Evolutionary conservation across 2,113 vertebrate species (phyloP).

Genomic region (Dasypus novemcinctus): DNA sequence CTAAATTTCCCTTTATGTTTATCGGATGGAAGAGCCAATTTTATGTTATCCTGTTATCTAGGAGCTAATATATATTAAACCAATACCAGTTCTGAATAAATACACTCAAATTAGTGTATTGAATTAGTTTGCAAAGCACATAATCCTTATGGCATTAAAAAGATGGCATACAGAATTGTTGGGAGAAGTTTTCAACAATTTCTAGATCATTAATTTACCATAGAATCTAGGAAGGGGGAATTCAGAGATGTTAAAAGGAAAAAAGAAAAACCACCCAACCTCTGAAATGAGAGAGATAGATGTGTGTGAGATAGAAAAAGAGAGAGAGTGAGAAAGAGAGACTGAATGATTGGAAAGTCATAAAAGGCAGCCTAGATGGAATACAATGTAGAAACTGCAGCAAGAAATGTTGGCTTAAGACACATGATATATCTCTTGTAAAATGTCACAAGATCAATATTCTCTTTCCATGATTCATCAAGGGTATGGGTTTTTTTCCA

Average conservation of each 20-base stretch:
- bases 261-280: neutral
- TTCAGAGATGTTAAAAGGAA: neutral
- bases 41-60: neutral
- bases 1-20: neutral
- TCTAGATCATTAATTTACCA: neutral
- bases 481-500: neutral
- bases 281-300: neutral
- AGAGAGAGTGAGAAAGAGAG: neutral
- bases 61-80: neutral
- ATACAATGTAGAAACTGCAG: neutral
- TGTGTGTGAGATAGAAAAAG: neutral
- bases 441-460: neutral
- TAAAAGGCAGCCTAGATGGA: fast-evolving
- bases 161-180: neutral
- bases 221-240: neutral
- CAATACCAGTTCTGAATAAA: neutral
- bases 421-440: neutral
- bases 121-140: neutral
- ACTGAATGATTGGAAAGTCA: neutral
- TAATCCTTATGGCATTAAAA: neutral
- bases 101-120: neutral
- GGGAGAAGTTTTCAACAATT: neutral
- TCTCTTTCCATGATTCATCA: neutral
- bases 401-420: neutral
- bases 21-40: neutral